Percentiles rank a stretch among this genome's conserved stretches.
Evolutionary conservation across 2,888 invertebrate species (phyloP).

Genomic region (Iphiclides podalirius): DNA sequence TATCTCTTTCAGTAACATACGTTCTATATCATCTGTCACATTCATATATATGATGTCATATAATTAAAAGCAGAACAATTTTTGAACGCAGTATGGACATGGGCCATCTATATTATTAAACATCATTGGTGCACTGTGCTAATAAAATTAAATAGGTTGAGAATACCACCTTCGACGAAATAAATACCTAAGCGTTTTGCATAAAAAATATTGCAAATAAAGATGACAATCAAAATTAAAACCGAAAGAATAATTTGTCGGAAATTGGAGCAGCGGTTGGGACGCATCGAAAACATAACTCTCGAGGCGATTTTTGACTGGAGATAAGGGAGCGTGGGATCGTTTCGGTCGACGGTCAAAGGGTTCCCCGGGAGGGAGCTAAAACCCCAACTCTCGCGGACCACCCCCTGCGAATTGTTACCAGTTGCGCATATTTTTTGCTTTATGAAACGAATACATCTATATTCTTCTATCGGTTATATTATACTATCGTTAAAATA

Average conservation of each 20-base stretch:
- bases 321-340: slow-evolving; percentile 68
- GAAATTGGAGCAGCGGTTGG: slow-evolving; percentile 68
- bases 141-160: no score
- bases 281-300: slow-evolving; percentile 56
- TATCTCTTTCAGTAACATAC: no score
- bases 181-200: no score
- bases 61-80: no score
- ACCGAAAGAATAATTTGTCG: slow-evolving; percentile 34
- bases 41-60: no score
- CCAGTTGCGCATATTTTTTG: slow-evolving; percentile 72
- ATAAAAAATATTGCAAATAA: no score
- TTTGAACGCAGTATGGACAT: no score
- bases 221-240: no score
- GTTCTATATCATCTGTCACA: no score
- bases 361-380: slow-evolving; percentile 54
- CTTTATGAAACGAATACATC: slow-evolving; percentile 50
- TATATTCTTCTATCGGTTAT: slow-evolving; percentile 2
- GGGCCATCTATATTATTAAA: no score
- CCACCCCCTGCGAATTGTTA: slow-evolving; percentile 70
- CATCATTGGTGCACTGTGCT: no score
- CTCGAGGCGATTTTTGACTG: slow-evolving; percentile 69
- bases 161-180: no score
- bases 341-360: slow-evolving; percentile 38
- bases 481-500: not conserved
- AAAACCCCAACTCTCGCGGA: slow-evolving; percentile 56